Percentiles rank a stretch among this genome's conserved stretches.
Evolutionary conservation across 2,113 vertebrate genomes (phyloP).

Genomic region (Hymenochirus boettgeri): DNA sequence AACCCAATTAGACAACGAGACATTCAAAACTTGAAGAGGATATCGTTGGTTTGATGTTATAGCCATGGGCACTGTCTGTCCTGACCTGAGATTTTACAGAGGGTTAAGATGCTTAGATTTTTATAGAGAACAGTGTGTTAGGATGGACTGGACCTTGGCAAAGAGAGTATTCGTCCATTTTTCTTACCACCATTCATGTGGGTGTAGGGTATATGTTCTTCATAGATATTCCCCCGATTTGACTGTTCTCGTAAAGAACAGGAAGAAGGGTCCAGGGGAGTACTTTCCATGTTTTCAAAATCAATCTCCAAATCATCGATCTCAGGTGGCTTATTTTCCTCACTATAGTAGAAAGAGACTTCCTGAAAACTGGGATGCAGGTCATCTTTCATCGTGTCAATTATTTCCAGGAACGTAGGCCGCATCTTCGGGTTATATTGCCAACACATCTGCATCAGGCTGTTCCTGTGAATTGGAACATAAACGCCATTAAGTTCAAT

Average conservation of each 20-base stretch:
- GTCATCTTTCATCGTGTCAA: conserved; percentile 90
- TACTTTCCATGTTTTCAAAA: conserved; percentile 97
- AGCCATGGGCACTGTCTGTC: conserved; percentile 64
- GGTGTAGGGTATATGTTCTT: conserved; percentile 89
- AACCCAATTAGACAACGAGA: conserved; percentile 29
- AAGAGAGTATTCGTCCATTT: conserved; percentile 84
- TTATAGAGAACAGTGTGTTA: conserved; percentile 62
- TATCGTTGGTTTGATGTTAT: conserved; percentile 54
- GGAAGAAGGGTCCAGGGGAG: conserved; percentile 87
- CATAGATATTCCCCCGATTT: conserved; percentile 78
- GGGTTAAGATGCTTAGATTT: conserved; percentile 46
- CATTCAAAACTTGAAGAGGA: conserved; percentile 48
- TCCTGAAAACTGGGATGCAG: conserved; percentile 87
- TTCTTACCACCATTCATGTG: conserved; percentile 98
- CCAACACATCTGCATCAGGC: conserved; percentile 96
- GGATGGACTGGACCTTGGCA: conserved; percentile 89
- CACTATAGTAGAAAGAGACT: conserved; percentile 94
- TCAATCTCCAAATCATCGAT: conserved; percentile 91
- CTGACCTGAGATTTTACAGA: conserved; percentile 87
- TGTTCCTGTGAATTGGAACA: conserved; percentile 68
- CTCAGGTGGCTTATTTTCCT: conserved; percentile 92
- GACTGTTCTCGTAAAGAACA: conserved; percentile 83
- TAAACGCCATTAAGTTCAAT: background rate
- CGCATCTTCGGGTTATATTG: conserved; percentile 97
- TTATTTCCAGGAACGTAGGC: conserved; percentile 89